Evolutionary conservation across 2,797 vertebrate species (phyloP).

Genomic region (Lepidocolaptes lacrymiger): DNA sequence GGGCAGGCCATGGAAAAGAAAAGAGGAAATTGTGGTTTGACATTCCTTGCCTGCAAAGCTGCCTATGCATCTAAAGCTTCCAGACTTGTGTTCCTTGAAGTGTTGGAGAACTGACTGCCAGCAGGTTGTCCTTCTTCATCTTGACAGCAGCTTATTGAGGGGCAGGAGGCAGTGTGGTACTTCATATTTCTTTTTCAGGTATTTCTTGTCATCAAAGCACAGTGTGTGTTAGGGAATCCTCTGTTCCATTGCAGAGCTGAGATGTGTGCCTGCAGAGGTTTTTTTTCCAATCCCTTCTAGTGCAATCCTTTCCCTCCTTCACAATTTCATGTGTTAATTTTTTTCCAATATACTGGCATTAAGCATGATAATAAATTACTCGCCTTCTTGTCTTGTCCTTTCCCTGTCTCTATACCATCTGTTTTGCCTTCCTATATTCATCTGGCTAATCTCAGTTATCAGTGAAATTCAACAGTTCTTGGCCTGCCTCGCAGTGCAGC

Average conservation of each 20-base stretch:
- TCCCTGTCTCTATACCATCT: background rate
- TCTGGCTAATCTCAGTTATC: background rate
- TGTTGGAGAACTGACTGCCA: background rate
- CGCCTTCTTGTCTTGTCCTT: background rate
- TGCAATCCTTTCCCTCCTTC: background rate
- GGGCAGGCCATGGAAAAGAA: background rate
- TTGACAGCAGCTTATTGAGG: background rate
- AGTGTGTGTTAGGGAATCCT: background rate
- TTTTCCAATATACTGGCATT: background rate
- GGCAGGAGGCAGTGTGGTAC: background rate
- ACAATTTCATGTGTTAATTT: background rate
- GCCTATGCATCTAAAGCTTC: background rate
- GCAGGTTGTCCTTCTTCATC: background rate
- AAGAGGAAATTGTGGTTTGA: constrained; percentile 41
- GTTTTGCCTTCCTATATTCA: background rate
- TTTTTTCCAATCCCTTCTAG: background rate
- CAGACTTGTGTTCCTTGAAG: background rate
- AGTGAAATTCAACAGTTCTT: background rate
- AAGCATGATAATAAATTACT: background rate
- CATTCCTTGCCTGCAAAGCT: background rate
- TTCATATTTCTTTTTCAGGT: background rate
- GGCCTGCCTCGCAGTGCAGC: background rate
- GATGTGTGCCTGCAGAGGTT: background rate
- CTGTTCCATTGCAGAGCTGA: background rate
- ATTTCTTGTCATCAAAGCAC: background rate